Conservation (phyloP, 2,113 vertebrate genomes). For the Acanthisitta chloris region DNA sequence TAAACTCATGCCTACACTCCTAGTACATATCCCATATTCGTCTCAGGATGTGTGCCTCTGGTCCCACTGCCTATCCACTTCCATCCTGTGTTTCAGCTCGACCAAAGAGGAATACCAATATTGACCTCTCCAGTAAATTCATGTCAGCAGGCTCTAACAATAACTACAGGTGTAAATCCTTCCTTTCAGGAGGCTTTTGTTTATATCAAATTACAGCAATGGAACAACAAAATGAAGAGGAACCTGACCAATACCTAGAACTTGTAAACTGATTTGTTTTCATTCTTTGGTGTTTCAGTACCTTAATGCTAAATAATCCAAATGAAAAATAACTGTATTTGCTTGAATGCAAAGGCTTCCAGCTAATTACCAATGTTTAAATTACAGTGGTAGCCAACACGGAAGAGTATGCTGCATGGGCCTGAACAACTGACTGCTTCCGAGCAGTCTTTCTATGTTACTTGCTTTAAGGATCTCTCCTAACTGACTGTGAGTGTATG, state of each 20-base stretch:
- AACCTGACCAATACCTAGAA: not conserved
- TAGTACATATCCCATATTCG: not conserved
- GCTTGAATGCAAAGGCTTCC: not conserved
- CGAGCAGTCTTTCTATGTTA: not conserved
- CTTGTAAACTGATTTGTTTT: not conserved
- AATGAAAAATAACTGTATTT: not conserved
- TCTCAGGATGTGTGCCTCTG: not conserved
- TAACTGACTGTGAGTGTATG: not conserved
- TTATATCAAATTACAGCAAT: not conserved
- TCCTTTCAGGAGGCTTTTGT: not conserved
- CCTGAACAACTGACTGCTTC: not conserved
- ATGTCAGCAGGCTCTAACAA: not conserved
- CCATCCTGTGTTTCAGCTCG: not conserved
- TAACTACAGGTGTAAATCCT: not conserved
- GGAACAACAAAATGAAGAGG: not conserved
- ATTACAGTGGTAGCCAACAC: not conserved
- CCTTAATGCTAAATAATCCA: not conserved
- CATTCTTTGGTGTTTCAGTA: not conserved
- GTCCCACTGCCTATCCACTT: not conserved
- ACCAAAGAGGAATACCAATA: not conserved
- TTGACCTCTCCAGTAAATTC: not conserved
- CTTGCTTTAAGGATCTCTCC: not conserved
- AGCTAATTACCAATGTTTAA: not conserved
- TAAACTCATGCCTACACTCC: not conserved
- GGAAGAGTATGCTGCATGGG: not conserved